These are phyloP conservation scores for Rosalia funebris DNA, from an alignment of 2,888 invertebrate species.

Conservation along the genomic window DNA sequence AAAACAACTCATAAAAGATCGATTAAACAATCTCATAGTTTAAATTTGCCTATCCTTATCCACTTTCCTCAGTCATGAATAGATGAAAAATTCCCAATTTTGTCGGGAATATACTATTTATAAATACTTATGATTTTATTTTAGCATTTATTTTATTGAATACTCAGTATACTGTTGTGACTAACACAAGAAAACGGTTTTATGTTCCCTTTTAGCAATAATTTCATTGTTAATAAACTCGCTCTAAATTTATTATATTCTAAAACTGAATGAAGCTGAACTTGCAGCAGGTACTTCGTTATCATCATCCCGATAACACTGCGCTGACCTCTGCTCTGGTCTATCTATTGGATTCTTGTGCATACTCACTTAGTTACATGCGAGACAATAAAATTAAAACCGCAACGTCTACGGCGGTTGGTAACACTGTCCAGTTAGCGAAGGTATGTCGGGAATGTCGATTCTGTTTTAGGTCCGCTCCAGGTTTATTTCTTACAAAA, in stretches of 20 bases:
- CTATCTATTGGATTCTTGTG: constrained; percentile 17
- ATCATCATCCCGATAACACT: constrained; percentile 11
- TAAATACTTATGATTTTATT: too few relatives aligned
- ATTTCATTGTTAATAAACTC: too few relatives aligned
- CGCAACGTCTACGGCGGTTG: constrained; percentile 10
- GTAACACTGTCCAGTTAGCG: constrained; percentile 20
- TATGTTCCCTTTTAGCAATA: too few relatives aligned
- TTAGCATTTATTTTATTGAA: too few relatives aligned
- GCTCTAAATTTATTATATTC: neutral
- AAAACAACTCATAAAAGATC: too few relatives aligned
- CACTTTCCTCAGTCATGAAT: too few relatives aligned
- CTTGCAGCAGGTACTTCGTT: constrained; percentile 3
- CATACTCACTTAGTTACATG: constrained; percentile 16
- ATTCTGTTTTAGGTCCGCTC: constrained; percentile 26
- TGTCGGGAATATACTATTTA: too few relatives aligned
- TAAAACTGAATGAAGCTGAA: neutral
- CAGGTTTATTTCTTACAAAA: constrained; percentile 25
- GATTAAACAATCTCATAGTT: too few relatives aligned
- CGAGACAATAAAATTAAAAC: constrained; percentile 14
- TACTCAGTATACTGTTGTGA: too few relatives aligned
- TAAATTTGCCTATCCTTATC: too few relatives aligned
- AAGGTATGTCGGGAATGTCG: constrained; percentile 38
- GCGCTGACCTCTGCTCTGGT: constrained; percentile 11
- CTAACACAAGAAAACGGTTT: too few relatives aligned
- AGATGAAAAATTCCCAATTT: too few relatives aligned